Percentiles rank a stretch among this genome's conserved stretches.
Conservation (phyloP, 2,888 invertebrate species). For the Entomobrya proxima region DNA sequence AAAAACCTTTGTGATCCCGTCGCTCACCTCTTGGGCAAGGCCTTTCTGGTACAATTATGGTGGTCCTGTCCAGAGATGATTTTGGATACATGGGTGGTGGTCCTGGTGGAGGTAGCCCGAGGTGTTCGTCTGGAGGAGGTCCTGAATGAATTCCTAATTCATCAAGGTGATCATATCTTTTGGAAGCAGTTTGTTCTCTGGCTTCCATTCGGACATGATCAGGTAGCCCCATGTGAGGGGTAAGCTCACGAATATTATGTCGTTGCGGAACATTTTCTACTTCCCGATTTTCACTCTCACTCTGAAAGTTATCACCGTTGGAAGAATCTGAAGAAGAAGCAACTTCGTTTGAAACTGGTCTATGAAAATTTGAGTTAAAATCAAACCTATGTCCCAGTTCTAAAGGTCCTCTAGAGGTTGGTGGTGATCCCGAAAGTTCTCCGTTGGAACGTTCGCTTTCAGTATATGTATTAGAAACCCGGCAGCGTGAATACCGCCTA, state of each 20-base stretch:
- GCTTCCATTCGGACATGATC: background rate
- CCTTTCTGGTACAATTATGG: slow-evolving; percentile 74
- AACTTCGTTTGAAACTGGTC: slow-evolving; percentile 60
- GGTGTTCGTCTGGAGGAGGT: slow-evolving; percentile 47
- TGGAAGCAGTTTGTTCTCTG: slow-evolving; percentile 43
- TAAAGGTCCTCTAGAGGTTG: background rate
- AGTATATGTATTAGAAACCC: slow-evolving; percentile 57
- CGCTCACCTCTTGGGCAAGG: slow-evolving; percentile 71
- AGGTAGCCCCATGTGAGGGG: background rate
- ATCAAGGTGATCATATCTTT: slow-evolving; percentile 64
- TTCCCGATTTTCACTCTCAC: slow-evolving; percentile 57
- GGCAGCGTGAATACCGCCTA: slow-evolving; percentile 59
- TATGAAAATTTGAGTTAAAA: slow-evolving; percentile 29
- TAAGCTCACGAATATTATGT: slow-evolving; percentile 4
- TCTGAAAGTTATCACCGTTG: slow-evolving; percentile 40
- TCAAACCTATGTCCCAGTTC: slow-evolving; percentile 26
- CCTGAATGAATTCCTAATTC: slow-evolving; percentile 47
- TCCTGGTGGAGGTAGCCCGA: slow-evolving; percentile 46
- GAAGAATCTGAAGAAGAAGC: slow-evolving; percentile 13
- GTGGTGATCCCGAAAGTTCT: background rate
- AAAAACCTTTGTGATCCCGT: slow-evolving; percentile 72
- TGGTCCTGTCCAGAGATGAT: slow-evolving; percentile 68
- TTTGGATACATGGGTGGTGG: slow-evolving; percentile 62
- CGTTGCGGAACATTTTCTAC: slow-evolving; percentile 34
- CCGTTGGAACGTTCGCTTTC: slow-evolving; percentile 37